Conservation (phyloP, 2,888 invertebrate genomes). For the Syritta pipiens region DNA sequence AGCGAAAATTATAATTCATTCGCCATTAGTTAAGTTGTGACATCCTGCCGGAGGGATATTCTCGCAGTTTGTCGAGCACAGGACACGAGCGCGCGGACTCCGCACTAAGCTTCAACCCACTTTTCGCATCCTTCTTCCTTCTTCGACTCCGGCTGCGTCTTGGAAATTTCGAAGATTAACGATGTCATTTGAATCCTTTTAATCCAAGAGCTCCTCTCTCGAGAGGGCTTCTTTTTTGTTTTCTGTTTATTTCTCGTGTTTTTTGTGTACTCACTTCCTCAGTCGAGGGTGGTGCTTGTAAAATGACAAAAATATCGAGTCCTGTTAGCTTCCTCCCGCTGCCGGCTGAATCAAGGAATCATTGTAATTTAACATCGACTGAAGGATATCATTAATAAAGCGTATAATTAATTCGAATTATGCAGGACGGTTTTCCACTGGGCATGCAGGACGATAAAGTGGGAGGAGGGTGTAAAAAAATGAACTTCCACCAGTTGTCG, state of each 20-base stretch:
- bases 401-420: conserved; percentile 62
- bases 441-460: too few species aligned
- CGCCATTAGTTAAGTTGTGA: conserved; percentile 43
- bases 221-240: neutral
- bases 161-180: conserved; percentile 59
- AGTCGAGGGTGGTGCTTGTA: neutral
- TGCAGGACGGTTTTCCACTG: conserved; percentile 16
- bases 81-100: too few species aligned
- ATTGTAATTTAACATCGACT: conserved; percentile 28
- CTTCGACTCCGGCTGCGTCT: conserved; percentile 36
- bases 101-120: too few species aligned
- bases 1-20: conserved; percentile 57
- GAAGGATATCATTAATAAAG: conserved; percentile 52
- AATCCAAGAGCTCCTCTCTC: conserved; percentile 27
- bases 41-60: conserved; percentile 38
- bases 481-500: too few species aligned
- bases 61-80: too few species aligned
- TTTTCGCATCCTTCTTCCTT: conserved; percentile 40
- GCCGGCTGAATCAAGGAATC: too few species aligned
- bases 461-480: too few species aligned
- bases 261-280: conserved; percentile 13
- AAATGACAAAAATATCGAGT: conserved; percentile 42
- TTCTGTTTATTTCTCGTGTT: neutral
- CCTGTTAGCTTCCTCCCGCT: too few species aligned
- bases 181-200: conserved; percentile 64